Evolutionary conservation across 2,797 vertebrate species (phyloP), one percentile per base, ranked within the genome.

Genomic region (Rhinichthys osculus): DNA sequence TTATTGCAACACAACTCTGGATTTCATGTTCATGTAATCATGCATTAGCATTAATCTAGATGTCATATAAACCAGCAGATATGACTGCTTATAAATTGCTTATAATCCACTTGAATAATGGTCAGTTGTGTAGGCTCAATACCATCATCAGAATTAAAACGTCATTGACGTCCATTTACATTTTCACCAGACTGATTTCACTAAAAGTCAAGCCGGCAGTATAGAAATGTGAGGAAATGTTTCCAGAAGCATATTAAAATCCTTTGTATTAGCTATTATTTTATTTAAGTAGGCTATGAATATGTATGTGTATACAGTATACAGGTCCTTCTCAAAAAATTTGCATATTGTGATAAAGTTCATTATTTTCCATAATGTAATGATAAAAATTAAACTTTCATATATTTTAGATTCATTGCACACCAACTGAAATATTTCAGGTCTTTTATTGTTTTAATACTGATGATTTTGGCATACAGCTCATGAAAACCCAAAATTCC

Each of bases 91-190:
- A n/a, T 42, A 69, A 16, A 69, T n/a, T 35, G 30, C 8, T 59
- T 19, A 76, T 85, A 27, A 64, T n/a, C 44, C 14, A n/a, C 44
- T 33, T 11, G 14, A 35, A n/a, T 67, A 35, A 38, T n/a, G 21
- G 16, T 13, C 40, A 81, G 14, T 77, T 62, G 11, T 77, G 40
- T 81, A 7, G 21, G 35, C 23, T 66, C 38, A 71, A 57, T 19
- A 54, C 10, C 17, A 38, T 85, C 35, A 72, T 74, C 57, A 33
- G 70, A 72, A 81, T 81, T 74, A 76, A 86, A 52, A 74, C 17
- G 42, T 72, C n/a, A 38, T 35, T 27, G 21, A 54, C 57, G 30
- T 69, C n/a, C 23, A 33, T 57, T 87, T 84, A n/a, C n/a, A 54
- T 42, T 80, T 80, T 33, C 52, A 66, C 13, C 14, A 7, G 73